Base-by-base conservation (phyloP, 2,113 vertebrate genomes). In the Sander vitreus region DNA sequence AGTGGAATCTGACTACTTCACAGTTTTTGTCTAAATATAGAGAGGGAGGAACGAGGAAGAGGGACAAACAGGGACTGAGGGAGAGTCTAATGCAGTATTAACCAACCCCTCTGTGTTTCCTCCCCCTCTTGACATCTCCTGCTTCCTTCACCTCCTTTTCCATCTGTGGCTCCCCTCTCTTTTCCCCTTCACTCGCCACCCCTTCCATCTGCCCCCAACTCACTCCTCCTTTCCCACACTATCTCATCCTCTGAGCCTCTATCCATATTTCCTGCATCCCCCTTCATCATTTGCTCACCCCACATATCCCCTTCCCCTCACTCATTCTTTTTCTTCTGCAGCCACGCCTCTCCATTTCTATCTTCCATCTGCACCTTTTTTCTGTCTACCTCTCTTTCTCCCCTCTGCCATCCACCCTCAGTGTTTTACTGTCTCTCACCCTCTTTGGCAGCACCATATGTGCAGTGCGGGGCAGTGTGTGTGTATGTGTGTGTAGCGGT, bases 1-100 rank as follows among this genome's bases (percentile, higher is more conserved):
- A 88, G 83, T 71, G 84, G 92, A 94, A 93, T 93, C 76, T 93
- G 91, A 93, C 93, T 91, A 80, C 89, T 93, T 92, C 92, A 92
- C 87, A 93, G 91, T 92, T 93, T 92, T 88, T 85, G 80, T 93
- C 91, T 95, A 95, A 94, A 93, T 94, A 94, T 93, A 95, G 93
- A 89, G 85, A 74, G 82, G 80, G 80, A 72, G 70, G 47, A 66
- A 77, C 8, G 69, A 84, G 81, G 84, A 69, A 81, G 88, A 72
- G 84, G 84, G 80, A 87, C 73, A 84, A 87, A 72, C 77, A 84
- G 76, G 86, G 88, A 85, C 83, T 21, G 63, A 89, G 85, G 73
- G 75, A 85, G 77, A 72, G 77, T 90, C 83, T 84, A 87, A 93
- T 91, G 91, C 92, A 90, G 86, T 90, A 92, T 93, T 91, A 92